phyloP scores from a whole-genome alignment of 1,140 invertebrate genomes.

The Aphaenogaster rudis region DNA sequence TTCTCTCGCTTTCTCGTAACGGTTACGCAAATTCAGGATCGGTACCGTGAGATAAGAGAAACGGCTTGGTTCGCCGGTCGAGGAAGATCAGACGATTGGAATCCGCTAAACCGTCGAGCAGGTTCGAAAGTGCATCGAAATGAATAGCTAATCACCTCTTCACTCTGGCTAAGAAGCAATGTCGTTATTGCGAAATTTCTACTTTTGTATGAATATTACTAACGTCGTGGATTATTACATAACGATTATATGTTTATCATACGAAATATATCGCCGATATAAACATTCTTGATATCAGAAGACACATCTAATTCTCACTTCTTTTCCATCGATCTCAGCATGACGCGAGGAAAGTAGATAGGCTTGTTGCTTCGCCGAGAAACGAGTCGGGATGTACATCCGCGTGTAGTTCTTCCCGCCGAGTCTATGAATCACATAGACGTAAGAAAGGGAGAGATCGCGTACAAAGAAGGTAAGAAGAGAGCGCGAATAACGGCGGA shows the following conservation, averaged over 20 bases:
- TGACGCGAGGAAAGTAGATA: constrained; percentile 59
- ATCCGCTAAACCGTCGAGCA: constrained; percentile 52
- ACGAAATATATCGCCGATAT: constrained; percentile 1
- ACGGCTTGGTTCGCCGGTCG: constrained; percentile 48
- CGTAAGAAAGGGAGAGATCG: constrained; percentile 55
- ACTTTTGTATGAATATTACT: not conserved
- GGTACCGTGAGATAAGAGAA: constrained; percentile 59
- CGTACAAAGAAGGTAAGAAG: constrained; percentile 60
- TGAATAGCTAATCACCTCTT: constrained; percentile 9
- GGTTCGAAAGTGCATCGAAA: constrained; percentile 54
- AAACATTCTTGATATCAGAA: not conserved
- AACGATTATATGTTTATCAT: not conserved
- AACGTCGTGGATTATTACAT: not conserved
- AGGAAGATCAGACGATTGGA: constrained; percentile 31
- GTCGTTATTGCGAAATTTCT: constrained; percentile 12
- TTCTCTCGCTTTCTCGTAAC: constrained; percentile 62
- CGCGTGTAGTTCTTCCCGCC: constrained; percentile 61
- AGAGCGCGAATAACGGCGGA: constrained; percentile 19
- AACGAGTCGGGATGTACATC: constrained; percentile 43
- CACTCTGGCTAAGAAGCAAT: constrained; percentile 20
- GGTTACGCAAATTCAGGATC: constrained; percentile 68
- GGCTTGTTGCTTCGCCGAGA: constrained; percentile 20
- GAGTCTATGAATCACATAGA: constrained; percentile 71
- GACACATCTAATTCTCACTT: constrained; percentile 39
- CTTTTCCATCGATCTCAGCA: constrained; percentile 17